These are phyloP conservation scores for Chalcosyrphus nemorum DNA, from an alignment of 2,888 invertebrate genomes.

Conservation along the genomic window DNA sequence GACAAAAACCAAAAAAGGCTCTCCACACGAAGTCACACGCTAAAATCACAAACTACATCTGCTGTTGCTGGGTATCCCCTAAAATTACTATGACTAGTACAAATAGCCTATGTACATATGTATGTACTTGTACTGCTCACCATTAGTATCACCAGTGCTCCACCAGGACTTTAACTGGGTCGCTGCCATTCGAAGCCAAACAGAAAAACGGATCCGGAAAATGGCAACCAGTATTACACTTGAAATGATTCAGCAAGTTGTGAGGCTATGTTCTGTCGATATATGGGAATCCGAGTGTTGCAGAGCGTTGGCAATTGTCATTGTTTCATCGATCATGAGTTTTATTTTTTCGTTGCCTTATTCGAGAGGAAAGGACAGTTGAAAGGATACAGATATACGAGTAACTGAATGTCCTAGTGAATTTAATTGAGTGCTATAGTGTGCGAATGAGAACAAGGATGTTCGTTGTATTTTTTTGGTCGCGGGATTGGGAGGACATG, in stretches of 20 bases:
- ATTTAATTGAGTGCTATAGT: conserved; percentile 61
- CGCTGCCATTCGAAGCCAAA: conserved; percentile 34
- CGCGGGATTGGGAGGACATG: not conserved
- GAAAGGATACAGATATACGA: not conserved
- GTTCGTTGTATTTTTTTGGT: conserved; percentile 3
- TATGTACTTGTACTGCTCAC: too few relatives aligned
- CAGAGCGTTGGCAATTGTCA: conserved; percentile 55
- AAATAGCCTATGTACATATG: too few relatives aligned
- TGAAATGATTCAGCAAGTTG: conserved; percentile 29
- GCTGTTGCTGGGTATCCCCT: conserved; percentile 2
- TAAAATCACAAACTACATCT: conserved; percentile 26
- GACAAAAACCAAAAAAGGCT: not conserved
- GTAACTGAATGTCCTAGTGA: conserved; percentile 40
- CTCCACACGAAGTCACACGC: conserved; percentile 4
- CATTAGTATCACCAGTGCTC: not conserved
- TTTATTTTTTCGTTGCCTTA: conserved; percentile 13
- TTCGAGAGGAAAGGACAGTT: conserved; percentile 12
- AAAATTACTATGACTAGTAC: conserved; percentile 27
- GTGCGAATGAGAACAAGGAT: conserved; percentile 45
- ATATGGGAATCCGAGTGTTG: not conserved
- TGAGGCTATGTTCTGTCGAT: conserved; percentile 29
- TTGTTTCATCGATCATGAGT: conserved; percentile 64
- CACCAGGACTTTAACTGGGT: conserved; percentile 28
- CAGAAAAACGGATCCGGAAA: conserved; percentile 28
- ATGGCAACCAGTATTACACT: conserved; percentile 23